A percentile compares a stretch with the other conserved stretches of the same genome.
Conservation (phyloP, 2,888 invertebrate genomes). For the Clunio marinus region DNA sequence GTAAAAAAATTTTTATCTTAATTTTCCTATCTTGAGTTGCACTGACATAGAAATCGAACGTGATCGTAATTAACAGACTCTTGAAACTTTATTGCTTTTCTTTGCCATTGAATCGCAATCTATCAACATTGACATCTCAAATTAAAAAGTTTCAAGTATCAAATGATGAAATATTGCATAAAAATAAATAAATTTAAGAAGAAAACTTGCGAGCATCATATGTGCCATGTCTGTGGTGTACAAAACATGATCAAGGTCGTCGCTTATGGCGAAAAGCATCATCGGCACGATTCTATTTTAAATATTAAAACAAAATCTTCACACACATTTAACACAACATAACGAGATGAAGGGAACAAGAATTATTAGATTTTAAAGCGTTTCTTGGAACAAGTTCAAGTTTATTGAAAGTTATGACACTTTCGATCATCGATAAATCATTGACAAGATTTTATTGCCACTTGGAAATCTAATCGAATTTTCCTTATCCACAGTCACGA, state of each 20-base stretch:
- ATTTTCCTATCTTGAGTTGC: too few relatives aligned
- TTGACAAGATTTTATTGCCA: neutral
- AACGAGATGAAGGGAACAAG: neutral
- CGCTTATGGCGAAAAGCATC: neutral
- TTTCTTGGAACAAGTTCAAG: too few relatives aligned
- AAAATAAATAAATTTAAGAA: neutral
- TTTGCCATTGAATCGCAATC: neutral
- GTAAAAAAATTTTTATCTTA: too few relatives aligned
- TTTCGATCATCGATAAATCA: neutral
- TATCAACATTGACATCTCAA: neutral
- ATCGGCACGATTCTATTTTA: neutral
- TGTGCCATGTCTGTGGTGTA: too few relatives aligned
- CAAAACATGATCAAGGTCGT: neutral
- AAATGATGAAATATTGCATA: neutral
- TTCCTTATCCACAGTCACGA: neutral
- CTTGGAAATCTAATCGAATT: neutral
- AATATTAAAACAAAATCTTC: neutral
- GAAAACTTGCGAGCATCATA: neutral
- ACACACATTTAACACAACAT: neutral
- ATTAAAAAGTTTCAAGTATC: conserved; percentile 3
- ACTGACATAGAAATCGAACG: too few relatives aligned
- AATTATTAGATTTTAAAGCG: too few relatives aligned
- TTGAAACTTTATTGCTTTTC: too few relatives aligned
- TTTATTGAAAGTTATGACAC: neutral
- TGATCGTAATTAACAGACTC: too few relatives aligned